Evolutionary conservation across 2,113 vertebrate species (phyloP), one percentile per base, ranked within the genome.

Genomic region (Triplophysa rosa): DNA sequence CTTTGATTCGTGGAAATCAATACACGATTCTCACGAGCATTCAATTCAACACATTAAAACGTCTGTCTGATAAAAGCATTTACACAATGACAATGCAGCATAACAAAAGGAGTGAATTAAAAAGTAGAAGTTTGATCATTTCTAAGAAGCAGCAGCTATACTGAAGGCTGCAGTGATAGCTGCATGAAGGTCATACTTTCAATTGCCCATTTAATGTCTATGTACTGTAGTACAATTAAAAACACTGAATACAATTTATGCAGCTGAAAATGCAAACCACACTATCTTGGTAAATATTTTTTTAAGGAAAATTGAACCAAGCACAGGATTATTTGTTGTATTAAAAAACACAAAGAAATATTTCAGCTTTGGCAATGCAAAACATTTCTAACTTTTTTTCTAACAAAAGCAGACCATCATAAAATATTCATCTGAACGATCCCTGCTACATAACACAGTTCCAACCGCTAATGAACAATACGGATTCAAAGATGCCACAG

Each of bases 391-490:
- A 59, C 11, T 78, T 14, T 70, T 63, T 72, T 65, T 8, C 23
- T 26, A 6, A 26, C 14, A 72, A 67, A 21, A 11, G 19, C 70
- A 67, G 52, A 47, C 5, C 56, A 77, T 72, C 52, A 77, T 67
- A 11, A 72, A 80, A 83, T 77, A 83, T 83, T 80, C 42, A 71
- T 80, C 79, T 33, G 17, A 52, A 26, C 29, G 37, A 61, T 11
- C 73, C 66, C 71, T 42, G 42, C 33, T 56, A 37, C 33, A 72
- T 13, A 10, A 61, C 71, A 77, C 13, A 81, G 33, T 68, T 68
- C 67, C 26, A 67, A 74, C 79, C 68, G 58, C 69, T 78, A 81
- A 81, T 82, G 78, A 84, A 58, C 76, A 79, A 81, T 54, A 67
- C 47, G 10, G 59, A 58, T 49, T 78, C 63, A 70, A 70, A 62